phyloP scores from a whole-genome alignment of 2,888 invertebrate species.

The Caradrina clavipalpis region DNA sequence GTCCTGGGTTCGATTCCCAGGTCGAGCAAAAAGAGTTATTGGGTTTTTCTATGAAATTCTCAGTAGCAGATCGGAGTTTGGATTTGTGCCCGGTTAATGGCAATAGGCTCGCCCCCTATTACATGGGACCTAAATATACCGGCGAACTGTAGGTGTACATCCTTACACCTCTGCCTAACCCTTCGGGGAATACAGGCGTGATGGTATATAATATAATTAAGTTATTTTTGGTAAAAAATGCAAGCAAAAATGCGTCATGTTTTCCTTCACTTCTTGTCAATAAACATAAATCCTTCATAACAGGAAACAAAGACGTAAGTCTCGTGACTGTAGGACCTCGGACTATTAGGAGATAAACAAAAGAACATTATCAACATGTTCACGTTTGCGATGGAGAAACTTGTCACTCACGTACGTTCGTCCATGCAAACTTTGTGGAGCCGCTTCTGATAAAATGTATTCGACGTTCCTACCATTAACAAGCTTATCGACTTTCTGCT shows the following conservation, averaged over 20 bases:
- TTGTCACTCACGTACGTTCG: conserved; percentile 71
- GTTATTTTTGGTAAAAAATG: too few species aligned
- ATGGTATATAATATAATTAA: too few species aligned
- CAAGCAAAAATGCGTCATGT: not conserved
- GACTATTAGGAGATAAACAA: conserved; percentile 51
- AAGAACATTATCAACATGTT: conserved; percentile 65
- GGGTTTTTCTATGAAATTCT: too few species aligned
- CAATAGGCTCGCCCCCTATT: too few species aligned
- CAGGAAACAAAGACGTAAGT: not conserved
- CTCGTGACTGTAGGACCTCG: not conserved
- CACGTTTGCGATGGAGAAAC: conserved; percentile 69
- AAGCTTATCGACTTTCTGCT: conserved; percentile 63
- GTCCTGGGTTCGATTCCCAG: too few species aligned
- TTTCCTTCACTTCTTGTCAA: conserved; percentile 4
- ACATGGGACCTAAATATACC: too few species aligned
- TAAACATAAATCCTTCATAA: not conserved
- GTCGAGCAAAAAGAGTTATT: too few species aligned
- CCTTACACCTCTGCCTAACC: too few species aligned
- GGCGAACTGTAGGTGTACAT: too few species aligned
- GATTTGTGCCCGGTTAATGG: too few species aligned
- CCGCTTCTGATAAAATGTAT: conserved; percentile 67
- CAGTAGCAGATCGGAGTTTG: too few species aligned
- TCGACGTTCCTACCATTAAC: conserved; percentile 63
- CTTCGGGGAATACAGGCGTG: too few species aligned
- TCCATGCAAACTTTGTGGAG: conserved; percentile 64